Base-by-base conservation (phyloP, 2,113 vertebrate genomes). In the Pseudorasbora parva region DNA sequence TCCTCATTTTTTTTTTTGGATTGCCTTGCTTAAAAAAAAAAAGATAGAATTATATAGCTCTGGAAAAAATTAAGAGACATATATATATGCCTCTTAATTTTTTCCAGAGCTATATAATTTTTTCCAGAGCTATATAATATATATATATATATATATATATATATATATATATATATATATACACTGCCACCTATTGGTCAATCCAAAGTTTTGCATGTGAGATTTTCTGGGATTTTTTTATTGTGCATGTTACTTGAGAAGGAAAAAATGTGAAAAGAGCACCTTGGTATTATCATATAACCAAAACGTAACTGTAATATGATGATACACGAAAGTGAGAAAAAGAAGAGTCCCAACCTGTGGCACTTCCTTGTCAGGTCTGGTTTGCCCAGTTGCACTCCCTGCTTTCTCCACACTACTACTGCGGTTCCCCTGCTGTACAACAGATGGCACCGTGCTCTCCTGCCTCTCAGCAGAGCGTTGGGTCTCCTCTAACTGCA, bases 401-500 rank as follows among this genome's bases (percentile, higher is more conserved):
- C 87, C 47, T 75, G 83, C 91, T 60, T 92, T 94, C 84, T 96
- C 92, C 23, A 80, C 86, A 78, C 92, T 81, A 37, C 83, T 56
- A 5, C 84, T 79, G 14, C 57, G 84, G 64, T 78, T 93, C 80
- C 2, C 82, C 0, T 93, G 88, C 43, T 83, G 89, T 0, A 30
- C 87, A 45, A 92, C 56, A 60, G 92, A 73, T 33, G 90, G 83
- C 80, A 25, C 86, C 0, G 8, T 30, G 23, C 5, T 41, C 30
- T 57, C 74, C 11, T 59, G 74, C 12, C 54, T n/a, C 27, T 59
- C 74, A 37, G 54, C 51, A 54, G 5, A 41, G 14, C 96, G 93
- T 0, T 94, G 93, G 0, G 88, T 91, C 87, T 96, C 95, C 79
- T 99, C 97, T 86, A 98, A 91, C 82, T 98, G 97, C 3, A 99